Base-by-base conservation (phyloP, 1,140 invertebrate genomes). In the Drosophila auraria region DNA sequence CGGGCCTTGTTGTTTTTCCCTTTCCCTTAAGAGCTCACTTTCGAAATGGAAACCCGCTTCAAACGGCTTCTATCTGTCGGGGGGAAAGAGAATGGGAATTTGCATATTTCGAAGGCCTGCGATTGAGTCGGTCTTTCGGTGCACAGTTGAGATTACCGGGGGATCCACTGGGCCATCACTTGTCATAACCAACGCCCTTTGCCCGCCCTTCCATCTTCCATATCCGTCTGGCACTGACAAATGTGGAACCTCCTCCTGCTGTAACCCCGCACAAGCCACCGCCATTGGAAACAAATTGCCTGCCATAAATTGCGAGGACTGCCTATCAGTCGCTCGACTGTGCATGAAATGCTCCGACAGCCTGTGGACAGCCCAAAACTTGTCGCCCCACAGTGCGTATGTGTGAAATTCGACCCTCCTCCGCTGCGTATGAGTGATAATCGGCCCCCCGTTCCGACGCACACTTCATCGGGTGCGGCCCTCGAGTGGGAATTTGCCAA, bases 321-420 rank as follows among this genome's bases (percentile, higher is more conserved):
- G 84, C 77, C 83, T 78, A 84, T 87, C 83, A 83, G 77, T 74
- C 72, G 81, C 73, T 87, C 57, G 83, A 47, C 76, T 87, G 80
- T 83, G 84, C 83, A 78, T 87, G 62, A 87, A 87, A 83, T 80
- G 64, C 63, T 9, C 60, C 70, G 83, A 87, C 86, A 81, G 81
- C 69, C 75, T 87, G 86, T 87, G 84, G 84, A 87, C 84, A 87
- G 74, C 74, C 84, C 82, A 90, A 87, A 87, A 90, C 70, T 84
- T 84, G 84, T 89, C 61, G 72, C 71, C 78, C 78, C 70, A 36
- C 58, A 23, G 57, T 59, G 49, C 36, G 64, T 63, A 44, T 68
- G 70, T 71, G 74, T 58, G 72, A 71, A 54, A 68, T 54, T 14
- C 17, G 27, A 25, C 15, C 66, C 27, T 27, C 17, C 47, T 36